Evolutionary conservation across 2,113 vertebrate species (phyloP), one percentile per base, ranked within the genome.

Genomic region (Xyliphius kryptos): DNA sequence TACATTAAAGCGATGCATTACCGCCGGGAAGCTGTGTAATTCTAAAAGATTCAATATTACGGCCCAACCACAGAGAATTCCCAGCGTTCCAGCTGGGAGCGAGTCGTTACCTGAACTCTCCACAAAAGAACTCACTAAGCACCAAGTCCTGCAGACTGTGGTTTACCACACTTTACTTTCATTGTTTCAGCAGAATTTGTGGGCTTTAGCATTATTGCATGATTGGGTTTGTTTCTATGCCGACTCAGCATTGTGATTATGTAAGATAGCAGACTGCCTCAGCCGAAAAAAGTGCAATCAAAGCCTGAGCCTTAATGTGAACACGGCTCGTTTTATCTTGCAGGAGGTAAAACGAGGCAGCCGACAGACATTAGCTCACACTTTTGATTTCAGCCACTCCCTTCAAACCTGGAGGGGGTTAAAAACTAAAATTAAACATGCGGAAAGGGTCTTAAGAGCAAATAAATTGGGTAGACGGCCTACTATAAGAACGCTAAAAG

Each of bases 11-110:
- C 21, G 1, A 11, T 52, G 12, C 50, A 52, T 32, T 32, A 32
- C 26, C 26, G 4, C 26, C 26, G 26, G 26, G 37, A n/a, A 44
- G 37, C 50, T 32, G 19, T n/a, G 13, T 20, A 19, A 32, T 19
- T 11, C n/a, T 46, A 46, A 44, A 15, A 12, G 22, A 40, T 55
- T 37, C 55, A 56, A 47, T 56, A 56, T 55, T 56, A 47, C 16
- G 37, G 52, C 41, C 17, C 22, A 48, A 32, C 51, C 48, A 16
- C 51, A 41, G 32, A 44, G 9, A n/a, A 49, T 58, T 21, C 41
- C 26, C 53, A 41, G 32, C 44, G 10, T 7, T 1, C 7, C 26
- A 32, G 19, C 63, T 14, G 51, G 48, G 9, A 36, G 22, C 26
- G 3, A 56, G 20, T 14, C 13, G 22, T 15, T 12, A 41, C 47